phyloP scores from a whole-genome alignment of 30 jellyfish, hydroid and myxozoan genomes.

The Turritopsis dohrnii region DNA sequence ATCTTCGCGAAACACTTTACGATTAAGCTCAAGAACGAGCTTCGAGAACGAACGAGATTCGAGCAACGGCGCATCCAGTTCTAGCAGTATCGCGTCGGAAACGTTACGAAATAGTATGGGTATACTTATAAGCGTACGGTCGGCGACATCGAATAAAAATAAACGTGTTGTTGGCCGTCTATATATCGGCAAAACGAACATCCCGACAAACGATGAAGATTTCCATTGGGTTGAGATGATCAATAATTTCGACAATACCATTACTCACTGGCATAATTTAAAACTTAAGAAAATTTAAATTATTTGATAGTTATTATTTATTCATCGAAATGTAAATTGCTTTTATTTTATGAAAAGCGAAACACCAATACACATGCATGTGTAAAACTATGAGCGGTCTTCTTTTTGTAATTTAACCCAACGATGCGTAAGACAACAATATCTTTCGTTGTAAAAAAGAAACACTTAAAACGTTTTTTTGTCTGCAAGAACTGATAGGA shows the following conservation, averaged over 20 bases:
- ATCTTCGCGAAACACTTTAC: neutral
- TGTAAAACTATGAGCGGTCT: too few species aligned
- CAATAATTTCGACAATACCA: slow-evolving; percentile 18
- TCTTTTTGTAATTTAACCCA: too few species aligned
- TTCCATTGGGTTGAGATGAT: slow-evolving; percentile 33
- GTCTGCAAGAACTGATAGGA: too few species aligned
- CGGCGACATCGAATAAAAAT: slow-evolving; percentile 7
- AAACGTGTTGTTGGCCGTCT: slow-evolving; percentile 33
- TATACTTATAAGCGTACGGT: slow-evolving; percentile 26
- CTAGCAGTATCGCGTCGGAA: neutral
- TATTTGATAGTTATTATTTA: neutral
- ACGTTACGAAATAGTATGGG: slow-evolving; percentile 28
- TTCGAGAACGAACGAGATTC: neutral
- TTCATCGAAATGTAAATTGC: neutral
- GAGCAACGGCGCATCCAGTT: neutral
- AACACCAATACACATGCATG: neutral
- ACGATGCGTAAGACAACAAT: too few species aligned
- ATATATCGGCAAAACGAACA: slow-evolving; percentile 23
- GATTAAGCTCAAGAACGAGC: too few species aligned
- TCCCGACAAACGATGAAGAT: slow-evolving; percentile 13
- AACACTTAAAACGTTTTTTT: too few species aligned
- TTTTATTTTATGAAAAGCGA: neutral
- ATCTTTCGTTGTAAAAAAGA: too few species aligned
- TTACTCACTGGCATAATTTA: slow-evolving; percentile 34
- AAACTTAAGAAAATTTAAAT: neutral